Evolutionary conservation across 1,140 invertebrate species (phyloP), one percentile per base, ranked within the genome.

Genomic region (Drosophila albomicans): DNA sequence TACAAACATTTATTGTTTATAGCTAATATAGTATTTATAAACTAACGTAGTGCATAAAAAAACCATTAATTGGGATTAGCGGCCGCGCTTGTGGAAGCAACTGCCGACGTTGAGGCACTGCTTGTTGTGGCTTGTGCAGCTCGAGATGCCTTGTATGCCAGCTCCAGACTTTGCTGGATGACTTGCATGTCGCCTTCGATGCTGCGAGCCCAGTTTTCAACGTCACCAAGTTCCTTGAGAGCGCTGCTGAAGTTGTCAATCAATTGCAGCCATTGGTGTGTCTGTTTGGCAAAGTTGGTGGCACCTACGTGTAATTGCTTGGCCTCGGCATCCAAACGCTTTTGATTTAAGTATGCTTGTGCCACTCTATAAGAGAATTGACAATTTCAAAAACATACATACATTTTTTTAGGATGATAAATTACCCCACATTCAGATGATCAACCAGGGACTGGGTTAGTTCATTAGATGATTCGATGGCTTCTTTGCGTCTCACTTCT

Each of bases 341-440:
- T 99, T 93, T 99, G 98, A 93, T 99, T 99, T 43, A 99, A 94
- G 93, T 99, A 99, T 3, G 99, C 98, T 94, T 99, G 98, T 3
- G 98, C 98, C 25, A 99, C 98, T 28, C 95, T 75, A 25, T 25
- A 38, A 38, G 13, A 16, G 3, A 1, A 25, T 5, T 3, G 7
- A 20, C 1, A 35, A 35, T 10, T 1, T 25, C 7, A 30, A 11
- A 10, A 28, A n/a, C 28, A 30, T 25, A 6, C 32, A 32, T 1
- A 15, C 7, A 13, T 49, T 15, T 48, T 25, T 0, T 35, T 2
- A 8, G n/a, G 10, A 54, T 45, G n/a, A 13, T 15, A 8, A 11
- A 10, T 94, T 95, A 99, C 98, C 98, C 98, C 91, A 99, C 97
- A 95, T 99, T 99, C 13, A 99, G 94, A 93, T 99, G 98, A 94